phyloP scores from a whole-genome alignment of 2,113 vertebrate species.

The Corythaeola cristata region DNA sequence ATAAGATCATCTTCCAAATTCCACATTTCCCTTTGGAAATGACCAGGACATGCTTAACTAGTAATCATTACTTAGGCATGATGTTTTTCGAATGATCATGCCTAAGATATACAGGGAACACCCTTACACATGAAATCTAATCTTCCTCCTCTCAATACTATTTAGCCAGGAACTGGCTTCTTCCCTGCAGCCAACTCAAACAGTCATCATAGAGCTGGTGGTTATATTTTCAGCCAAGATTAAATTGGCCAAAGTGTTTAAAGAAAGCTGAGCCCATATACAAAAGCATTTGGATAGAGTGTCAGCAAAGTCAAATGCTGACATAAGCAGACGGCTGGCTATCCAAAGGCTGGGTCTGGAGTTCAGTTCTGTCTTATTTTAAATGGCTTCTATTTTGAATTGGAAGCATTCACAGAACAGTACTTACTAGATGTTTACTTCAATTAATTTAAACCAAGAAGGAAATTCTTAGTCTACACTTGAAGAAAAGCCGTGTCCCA shows the following conservation, averaged over 20 bases:
- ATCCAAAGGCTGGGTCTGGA: not conserved
- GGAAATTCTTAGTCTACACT: not conserved
- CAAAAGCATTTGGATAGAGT: not conserved
- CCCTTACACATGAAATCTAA: not conserved
- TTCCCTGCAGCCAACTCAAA: conserved; percentile 20
- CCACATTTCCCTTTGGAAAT: conserved; percentile 18
- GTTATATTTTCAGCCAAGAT: not conserved
- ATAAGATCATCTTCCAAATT: not conserved
- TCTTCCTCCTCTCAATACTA: not conserved
- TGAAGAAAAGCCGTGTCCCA: not conserved
- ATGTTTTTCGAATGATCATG: not conserved
- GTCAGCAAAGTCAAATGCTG: conserved; percentile 6
- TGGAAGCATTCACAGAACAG: not conserved
- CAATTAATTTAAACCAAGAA: not conserved
- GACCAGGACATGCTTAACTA: not conserved
- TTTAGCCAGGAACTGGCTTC: not conserved
- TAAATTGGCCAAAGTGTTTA: conserved; percentile 4
- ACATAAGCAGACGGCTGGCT: not conserved
- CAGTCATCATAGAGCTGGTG: not conserved
- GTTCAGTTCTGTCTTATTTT: not conserved
- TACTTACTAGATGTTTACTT: not conserved
- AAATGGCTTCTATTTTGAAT: not conserved
- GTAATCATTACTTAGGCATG: not conserved
- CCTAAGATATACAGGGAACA: not conserved
- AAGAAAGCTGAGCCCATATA: not conserved